A percentile compares a stretch with the other conserved stretches of the same genome.
phyloP scores from a whole-genome alignment of 2,113 vertebrate genomes.

The Murina feae region DNA sequence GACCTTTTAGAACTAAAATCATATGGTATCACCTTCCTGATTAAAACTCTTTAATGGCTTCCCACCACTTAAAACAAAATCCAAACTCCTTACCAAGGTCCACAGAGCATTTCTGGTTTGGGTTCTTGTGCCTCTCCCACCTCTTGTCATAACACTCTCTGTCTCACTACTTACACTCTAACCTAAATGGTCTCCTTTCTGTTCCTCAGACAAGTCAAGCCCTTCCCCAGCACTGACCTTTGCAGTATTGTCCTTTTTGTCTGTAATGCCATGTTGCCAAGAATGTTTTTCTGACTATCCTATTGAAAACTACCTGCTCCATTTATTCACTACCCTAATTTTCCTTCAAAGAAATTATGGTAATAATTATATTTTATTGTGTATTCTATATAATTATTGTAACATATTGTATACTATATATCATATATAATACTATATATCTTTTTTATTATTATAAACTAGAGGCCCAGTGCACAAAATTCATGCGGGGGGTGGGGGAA shows the following conservation, averaged over 20 bases:
- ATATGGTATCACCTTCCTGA: neutral
- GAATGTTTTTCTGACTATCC: constrained; percentile 8
- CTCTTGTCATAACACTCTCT: neutral
- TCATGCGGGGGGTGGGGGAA: too few species aligned
- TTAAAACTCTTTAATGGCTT: neutral
- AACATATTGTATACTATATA: neutral
- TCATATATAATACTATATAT: neutral
- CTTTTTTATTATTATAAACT: neutral
- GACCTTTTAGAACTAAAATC: neutral
- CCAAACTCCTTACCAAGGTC: neutral
- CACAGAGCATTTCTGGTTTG: neutral
- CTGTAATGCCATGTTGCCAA: neutral
- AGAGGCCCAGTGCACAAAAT: too few species aligned
- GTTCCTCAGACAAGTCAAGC: neutral
- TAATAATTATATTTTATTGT: neutral
- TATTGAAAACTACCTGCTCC: neutral
- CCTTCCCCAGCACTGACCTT: neutral
- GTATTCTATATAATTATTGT: neutral
- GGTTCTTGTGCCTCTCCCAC: neutral
- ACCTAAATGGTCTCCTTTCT: neutral
- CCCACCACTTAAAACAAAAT: neutral
- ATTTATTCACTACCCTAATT: neutral
- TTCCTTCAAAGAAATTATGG: constrained; percentile 1
- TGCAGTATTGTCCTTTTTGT: neutral
- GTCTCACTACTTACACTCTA: neutral